Evolutionary conservation across 1,140 invertebrate genomes (phyloP).

Genomic region (Drosophila santomea): DNA sequence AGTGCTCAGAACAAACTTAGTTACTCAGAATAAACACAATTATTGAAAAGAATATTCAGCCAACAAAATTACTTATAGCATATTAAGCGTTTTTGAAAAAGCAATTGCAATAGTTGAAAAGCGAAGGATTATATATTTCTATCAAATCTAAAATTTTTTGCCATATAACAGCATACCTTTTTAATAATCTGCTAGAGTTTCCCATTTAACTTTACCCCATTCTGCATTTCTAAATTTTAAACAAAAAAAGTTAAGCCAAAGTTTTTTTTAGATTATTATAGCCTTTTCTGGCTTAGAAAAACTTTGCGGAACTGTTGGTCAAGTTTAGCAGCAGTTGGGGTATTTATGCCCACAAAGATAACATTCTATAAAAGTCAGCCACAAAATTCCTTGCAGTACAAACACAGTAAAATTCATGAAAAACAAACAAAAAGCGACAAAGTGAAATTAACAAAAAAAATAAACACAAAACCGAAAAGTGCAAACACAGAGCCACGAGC

Average conservation of each 20-base stretch:
- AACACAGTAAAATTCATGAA: slow-evolving; percentile 59
- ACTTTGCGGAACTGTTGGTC: background rate
- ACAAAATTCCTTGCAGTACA: slow-evolving; percentile 36
- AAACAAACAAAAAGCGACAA: slow-evolving; percentile 38
- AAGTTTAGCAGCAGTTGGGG: background rate
- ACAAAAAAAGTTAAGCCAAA: no score
- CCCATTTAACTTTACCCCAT: no score
- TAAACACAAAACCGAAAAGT: slow-evolving; percentile 32
- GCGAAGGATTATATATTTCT: background rate
- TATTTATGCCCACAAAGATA: slow-evolving; percentile 15
- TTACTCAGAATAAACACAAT: no score
- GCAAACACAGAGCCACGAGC: slow-evolving; percentile 26
- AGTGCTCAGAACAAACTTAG: slow-evolving; percentile 1
- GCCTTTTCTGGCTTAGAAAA: background rate
- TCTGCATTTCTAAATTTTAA: no score
- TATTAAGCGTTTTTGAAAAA: background rate
- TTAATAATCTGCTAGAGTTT: no score
- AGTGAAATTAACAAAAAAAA: slow-evolving; percentile 49
- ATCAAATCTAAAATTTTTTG: background rate
- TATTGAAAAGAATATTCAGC: no score
- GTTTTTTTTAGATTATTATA: no score
- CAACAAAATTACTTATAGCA: background rate
- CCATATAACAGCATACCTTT: background rate
- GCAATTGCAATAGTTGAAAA: background rate
- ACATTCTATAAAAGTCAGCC: slow-evolving; percentile 15